Evolutionary conservation across 2,797 vertebrate species (phyloP), one percentile per base, ranked within the genome.

Genomic region (Schizothorax lantsangensis): DNA sequence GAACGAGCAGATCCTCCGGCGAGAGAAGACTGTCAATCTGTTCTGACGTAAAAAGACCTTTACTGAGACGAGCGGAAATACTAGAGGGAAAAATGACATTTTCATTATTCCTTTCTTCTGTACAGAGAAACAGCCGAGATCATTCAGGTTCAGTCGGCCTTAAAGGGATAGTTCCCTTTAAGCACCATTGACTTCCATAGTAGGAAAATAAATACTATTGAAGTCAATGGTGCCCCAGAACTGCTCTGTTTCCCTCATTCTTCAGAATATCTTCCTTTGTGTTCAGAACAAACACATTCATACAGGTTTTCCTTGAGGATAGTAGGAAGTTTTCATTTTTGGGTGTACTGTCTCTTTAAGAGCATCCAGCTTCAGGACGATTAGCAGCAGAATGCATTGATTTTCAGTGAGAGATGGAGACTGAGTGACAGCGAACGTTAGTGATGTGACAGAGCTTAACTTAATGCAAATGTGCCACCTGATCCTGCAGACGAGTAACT

Each of bases 1-100:
- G 26, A 6, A 23, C 2, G 0, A 38, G 73, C 17, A 23, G 14
- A 52, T 83, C 33, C 14, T 10, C 12, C 7, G 68, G 23, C 10
- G 9, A 33, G 69, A 62, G 52, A 83, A 8, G 26, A 83, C 15
- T 33, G 40, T 30, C 52, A 59, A 6, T 83, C 23, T 40, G 21
- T 40, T 40, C 54, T 74, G 82, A 62, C 11, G 12, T 64, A 47
- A 23, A 45, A 45, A 74, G 71, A 83, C 69, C 33, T 74, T 83
- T 47, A 83, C 36, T 17, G 71, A 36, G 82, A 47, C 19, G 26
- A 62, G 82, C 30, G 49, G n/a, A 59, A 73, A 64, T n/a, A 83
- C 10, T 33, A 21, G 66, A 45, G 38, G 11, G 1, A 17, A 6
- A 71, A 54, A 71, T 54, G 9, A 59, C 81, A 83, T 64, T 74